These are phyloP conservation scores for Rhynchophorus ferrugineus DNA, from an alignment of 1,140 invertebrate genomes.

Conservation along the genomic window DNA sequence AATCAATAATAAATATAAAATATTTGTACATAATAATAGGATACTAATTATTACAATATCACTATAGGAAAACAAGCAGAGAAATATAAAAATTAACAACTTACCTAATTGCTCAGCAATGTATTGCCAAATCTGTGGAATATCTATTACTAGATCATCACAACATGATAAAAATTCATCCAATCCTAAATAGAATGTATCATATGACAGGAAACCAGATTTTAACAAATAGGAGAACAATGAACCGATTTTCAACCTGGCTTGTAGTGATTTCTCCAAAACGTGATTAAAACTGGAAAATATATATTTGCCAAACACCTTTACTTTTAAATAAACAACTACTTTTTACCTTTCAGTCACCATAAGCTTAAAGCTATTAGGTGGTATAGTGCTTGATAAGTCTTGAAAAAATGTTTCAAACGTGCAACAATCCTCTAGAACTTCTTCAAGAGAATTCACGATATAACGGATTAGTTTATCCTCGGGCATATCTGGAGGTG, in stretches of 20 bases:
- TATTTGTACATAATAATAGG: too few species aligned
- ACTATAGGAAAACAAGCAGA: too few species aligned
- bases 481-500: slow-evolving; percentile 21
- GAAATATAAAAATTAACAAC: slow-evolving; percentile 7
- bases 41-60: too few species aligned
- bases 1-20: too few species aligned
- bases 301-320: background rate
- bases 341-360: slow-evolving; percentile 27
- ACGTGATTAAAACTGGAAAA: slow-evolving; percentile 30
- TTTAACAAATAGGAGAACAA: slow-evolving; percentile 39
- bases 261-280: slow-evolving; percentile 39
- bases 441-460: slow-evolving; percentile 36
- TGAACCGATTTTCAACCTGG: slow-evolving; percentile 38
- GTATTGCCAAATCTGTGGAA: slow-evolving; percentile 67
- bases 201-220: slow-evolving; percentile 35
- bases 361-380: slow-evolving; percentile 22
- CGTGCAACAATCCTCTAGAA: slow-evolving; percentile 27
- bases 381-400: slow-evolving; percentile 24
- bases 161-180: slow-evolving; percentile 48
- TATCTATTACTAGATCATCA: slow-evolving; percentile 63
- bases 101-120: slow-evolving; percentile 58
- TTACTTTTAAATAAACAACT: background rate
- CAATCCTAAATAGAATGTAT: slow-evolving; percentile 43
- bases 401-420: slow-evolving; percentile 30
- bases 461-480: slow-evolving; percentile 34